Base-by-base conservation (phyloP, 1,140 invertebrate species). In the Cotesia typhae region DNA sequence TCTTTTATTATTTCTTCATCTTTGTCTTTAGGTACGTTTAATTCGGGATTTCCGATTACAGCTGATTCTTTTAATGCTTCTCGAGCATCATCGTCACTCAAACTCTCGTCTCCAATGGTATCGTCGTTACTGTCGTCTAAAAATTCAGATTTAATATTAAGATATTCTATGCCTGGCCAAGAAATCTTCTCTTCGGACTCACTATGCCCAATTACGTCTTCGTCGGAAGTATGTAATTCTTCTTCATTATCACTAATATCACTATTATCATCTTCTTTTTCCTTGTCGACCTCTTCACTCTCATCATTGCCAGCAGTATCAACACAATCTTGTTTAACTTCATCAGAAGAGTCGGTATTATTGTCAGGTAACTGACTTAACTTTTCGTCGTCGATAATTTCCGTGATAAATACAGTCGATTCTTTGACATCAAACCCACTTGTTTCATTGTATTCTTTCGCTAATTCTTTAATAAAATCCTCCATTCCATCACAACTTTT, bases 391-490 rank as follows among this genome's bases (percentile, higher is more conserved):
- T 72, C 70, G 14, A 72, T 28, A 14, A 71, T 47, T 66, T 72
- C 70, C 17, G 70, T 72, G 10, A 72, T 71, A 2, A 71, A n/a
- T 1, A 66, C 70, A 10, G 63, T 67, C 0, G 70, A 72, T 59
- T 71, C 12, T 38, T 55, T 57, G 10, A 17, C 7, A n/a, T 71
- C 69, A 35, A 47, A 70, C 52, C n/a, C 57, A 5, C 63, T 12
- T 1, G 10, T 14, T 36, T 68, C 28, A 57, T 57, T 72, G 12
- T 72, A 72, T 4, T 51, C 53, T 17, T 57, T 36, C 7, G 70
- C 35, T 4, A 72, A 17, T 41, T 37, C 51, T 59, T 52, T 55
- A 6, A 72, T 38, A 59, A 72, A 72, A 20, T 72, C 64, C 12
- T 72, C 17, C 47, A 59, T 72, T 36, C 41, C 17, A 69, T 36